These are phyloP conservation scores for Phalacrocorax pelagicus DNA, from an alignment of 2,113 vertebrate genomes.

Conservation along the genomic window DNA sequence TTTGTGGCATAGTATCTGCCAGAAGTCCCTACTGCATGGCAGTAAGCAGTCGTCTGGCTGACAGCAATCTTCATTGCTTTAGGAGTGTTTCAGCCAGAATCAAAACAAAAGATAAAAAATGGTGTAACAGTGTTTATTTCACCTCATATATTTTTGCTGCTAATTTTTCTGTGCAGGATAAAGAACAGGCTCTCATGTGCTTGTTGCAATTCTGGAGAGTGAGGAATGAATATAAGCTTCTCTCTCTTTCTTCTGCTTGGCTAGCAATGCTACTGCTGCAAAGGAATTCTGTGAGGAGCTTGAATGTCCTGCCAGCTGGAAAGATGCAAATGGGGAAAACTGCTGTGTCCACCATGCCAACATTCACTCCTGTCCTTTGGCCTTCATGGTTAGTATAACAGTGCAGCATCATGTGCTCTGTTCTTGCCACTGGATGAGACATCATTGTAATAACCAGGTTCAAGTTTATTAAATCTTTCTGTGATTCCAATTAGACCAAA, in stretches of 20 bases:
- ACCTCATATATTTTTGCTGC: neutral
- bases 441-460: neutral
- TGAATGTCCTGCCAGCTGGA: slow-evolving; percentile 82
- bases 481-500: neutral
- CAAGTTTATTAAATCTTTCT: neutral
- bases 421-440: neutral
- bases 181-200: neutral
- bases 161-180: neutral
- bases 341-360: slow-evolving; percentile 87
- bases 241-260: neutral
- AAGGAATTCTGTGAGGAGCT: slow-evolving; percentile 82
- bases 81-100: neutral
- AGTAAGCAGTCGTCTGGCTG: neutral
- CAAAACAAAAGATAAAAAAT: neutral
- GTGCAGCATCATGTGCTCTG: neutral
- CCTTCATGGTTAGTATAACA: slow-evolving; percentile 77
- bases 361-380: slow-evolving; percentile 86
- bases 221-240: neutral
- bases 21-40: neutral
- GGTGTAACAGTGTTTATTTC: neutral
- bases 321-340: slow-evolving; percentile 82
- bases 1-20: neutral
- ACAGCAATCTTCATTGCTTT: neutral
- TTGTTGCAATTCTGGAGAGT: neutral
- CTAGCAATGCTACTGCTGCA: slow-evolving; percentile 69